Base-by-base conservation (phyloP, 2,888 invertebrate genomes). In the Nebria salina region DNA sequence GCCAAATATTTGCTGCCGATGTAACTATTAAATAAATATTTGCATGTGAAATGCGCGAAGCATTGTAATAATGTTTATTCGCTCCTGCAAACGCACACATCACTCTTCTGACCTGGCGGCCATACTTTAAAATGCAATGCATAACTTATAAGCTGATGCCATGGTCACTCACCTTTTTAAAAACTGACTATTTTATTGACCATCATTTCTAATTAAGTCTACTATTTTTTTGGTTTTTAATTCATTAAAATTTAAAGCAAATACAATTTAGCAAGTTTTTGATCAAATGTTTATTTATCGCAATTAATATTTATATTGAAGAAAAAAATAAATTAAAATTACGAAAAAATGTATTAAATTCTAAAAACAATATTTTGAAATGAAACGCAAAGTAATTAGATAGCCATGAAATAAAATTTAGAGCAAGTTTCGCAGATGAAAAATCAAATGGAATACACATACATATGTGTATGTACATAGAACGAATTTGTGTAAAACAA, bases 11-110 rank as follows among this genome's bases (percentile, higher is more conserved):
- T 77, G 72, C 72, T 34, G 64, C 8, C 72, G 34, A 72, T 72
- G 72, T 70, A 77, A 77, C 54, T 77, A 77, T 64, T 77, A 72
- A 72, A 77, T 77, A 72, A 72, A 77, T 72, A 77, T 77, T 77
- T 72, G 72, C 34, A 25, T 20, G 25, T 70, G 20, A 25, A 70
- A 70, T 34, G 34, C 25, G n/a, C 20, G 25, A 13, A 54, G 20
- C 20, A 70, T 70, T 70, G 26, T 70, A 70, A n/a, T 8, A 26
- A 34, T 70, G 70, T 70, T 20, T 70, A 34, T 70, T 20, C 34
- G 25, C 7, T 54, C 54, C 13, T 6, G 8, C 8, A 54, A 54
- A 54, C 54, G 54, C 54, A 54, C 13, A 54, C 54, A 54, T 7
- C 54, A 54, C 7, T 54, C 54, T 13, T 11, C 54, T 13, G 54